A percentile compares a stretch with the other conserved stretches of the same genome.
phyloP scores from a whole-genome alignment of 2,888 invertebrate species.

The Iselma pallidipennis region DNA sequence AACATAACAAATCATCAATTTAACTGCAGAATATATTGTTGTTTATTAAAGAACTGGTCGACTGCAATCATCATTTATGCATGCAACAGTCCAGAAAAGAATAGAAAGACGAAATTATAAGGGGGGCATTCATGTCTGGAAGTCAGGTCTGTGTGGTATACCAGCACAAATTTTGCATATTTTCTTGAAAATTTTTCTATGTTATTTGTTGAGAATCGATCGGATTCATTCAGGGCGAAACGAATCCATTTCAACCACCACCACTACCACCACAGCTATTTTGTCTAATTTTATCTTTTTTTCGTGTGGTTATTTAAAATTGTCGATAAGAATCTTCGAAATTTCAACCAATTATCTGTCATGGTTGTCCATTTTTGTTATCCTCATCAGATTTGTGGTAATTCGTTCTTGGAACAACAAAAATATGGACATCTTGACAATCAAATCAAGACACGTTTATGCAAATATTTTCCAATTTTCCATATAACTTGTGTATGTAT shows the following conservation, averaged over 20 bases:
- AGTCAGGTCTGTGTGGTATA: conserved; percentile 44
- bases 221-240: background rate
- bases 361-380: background rate
- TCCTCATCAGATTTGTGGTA: background rate
- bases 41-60: conserved; percentile 19
- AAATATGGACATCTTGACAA: background rate
- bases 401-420: background rate
- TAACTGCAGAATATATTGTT: background rate
- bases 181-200: conserved; percentile 11
- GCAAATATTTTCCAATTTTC: background rate
- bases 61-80: conserved; percentile 40
- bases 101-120: conserved; percentile 38
- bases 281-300: background rate
- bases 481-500: background rate
- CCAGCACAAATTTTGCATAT: conserved; percentile 31
- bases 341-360: background rate
- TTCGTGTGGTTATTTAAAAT: background rate
- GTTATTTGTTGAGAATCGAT: conserved; percentile 1
- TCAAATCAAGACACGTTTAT: background rate
- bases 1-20: conserved; percentile 1
- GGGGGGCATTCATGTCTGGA: conserved; percentile 36
- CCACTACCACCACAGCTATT: background rate
- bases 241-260: background rate
- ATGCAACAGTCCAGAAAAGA: conserved; percentile 37
- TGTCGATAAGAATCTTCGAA: background rate